phyloP scores from a whole-genome alignment of 2,888 invertebrate species.

The Sarcophaga rosellei region DNA sequence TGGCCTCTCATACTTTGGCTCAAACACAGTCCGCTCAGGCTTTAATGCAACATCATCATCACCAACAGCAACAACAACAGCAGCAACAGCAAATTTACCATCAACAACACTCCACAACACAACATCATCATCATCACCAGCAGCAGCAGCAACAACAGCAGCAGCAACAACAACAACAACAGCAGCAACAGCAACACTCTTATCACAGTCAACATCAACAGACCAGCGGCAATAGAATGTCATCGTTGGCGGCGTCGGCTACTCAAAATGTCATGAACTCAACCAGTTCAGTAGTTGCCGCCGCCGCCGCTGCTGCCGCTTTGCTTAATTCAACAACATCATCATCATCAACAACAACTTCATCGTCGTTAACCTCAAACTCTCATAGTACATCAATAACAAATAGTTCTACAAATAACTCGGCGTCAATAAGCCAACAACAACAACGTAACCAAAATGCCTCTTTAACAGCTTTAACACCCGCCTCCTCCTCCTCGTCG shows the following conservation, averaged over 20 bases:
- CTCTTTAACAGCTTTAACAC: conserved; percentile 69
- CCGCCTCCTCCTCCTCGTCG: conserved; percentile 60
- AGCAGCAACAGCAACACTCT: conserved; percentile 69
- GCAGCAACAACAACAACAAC: conserved; percentile 50
- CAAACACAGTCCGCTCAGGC: conserved; percentile 70
- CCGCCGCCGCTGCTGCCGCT: conserved; percentile 69
- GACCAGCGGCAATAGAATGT: conserved; percentile 57
- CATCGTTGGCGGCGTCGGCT: conserved; percentile 70
- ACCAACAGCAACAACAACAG: conserved; percentile 66
- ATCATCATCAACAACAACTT: conserved; percentile 68
- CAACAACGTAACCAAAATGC: conserved; percentile 69
- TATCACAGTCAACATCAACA: conserved; percentile 61
- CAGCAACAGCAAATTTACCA: conserved; percentile 65
- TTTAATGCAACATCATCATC: conserved; percentile 68
- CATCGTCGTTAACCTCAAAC: conserved; percentile 64
- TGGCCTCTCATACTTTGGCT: conserved; percentile 77
- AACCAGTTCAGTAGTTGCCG: conserved; percentile 62
- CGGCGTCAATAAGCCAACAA: conserved; percentile 46
- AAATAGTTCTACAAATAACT: conserved; percentile 69
- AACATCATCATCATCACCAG: conserved; percentile 72
- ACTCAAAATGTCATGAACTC: conserved; percentile 59
- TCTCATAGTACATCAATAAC: conserved; percentile 37
- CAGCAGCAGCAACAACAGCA: conserved; percentile 67
- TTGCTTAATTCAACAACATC: conserved; percentile 60
- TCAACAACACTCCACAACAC: conserved; percentile 64